A percentile compares a stretch with the other conserved stretches of the same genome.
phyloP scores from a whole-genome alignment of 2,797 vertebrate species.

The Hippopotamyrus pictus region DNA sequence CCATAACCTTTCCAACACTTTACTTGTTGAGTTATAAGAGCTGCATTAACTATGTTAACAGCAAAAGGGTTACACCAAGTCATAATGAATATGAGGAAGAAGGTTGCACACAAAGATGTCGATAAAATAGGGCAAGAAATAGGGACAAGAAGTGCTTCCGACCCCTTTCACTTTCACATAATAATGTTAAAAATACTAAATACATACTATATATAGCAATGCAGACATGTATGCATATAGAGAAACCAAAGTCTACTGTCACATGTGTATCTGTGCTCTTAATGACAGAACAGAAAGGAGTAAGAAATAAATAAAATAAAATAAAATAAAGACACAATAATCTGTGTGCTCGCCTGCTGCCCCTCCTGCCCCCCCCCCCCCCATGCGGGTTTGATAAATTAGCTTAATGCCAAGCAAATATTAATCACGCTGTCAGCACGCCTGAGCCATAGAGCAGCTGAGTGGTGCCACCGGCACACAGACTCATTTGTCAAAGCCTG shows the following conservation, averaged over 20 bases:
- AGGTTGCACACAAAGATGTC: background rate
- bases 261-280: background rate
- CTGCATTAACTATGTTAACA: background rate
- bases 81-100: background rate
- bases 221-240: background rate
- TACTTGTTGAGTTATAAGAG: background rate
- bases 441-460: slow-evolving; percentile 64
- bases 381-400: slow-evolving; percentile 56
- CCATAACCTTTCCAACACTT: background rate
- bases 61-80: background rate
- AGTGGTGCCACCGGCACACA: slow-evolving; percentile 47
- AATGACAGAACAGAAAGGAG: background rate
- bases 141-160: background rate
- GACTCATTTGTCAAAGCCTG: slow-evolving; percentile 66
- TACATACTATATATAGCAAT: background rate
- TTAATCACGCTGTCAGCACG: slow-evolving; percentile 69
- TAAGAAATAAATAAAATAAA: background rate
- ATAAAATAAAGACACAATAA: background rate
- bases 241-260: background rate
- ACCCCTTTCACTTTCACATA: background rate
- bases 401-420: slow-evolving; percentile 63
- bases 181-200: background rate
- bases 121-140: background rate
- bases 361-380: background rate
- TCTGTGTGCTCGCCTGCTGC: background rate